These are phyloP conservation scores for Bubo bubo DNA, from an alignment of 2,113 vertebrate genomes.

Conservation along the genomic window DNA sequence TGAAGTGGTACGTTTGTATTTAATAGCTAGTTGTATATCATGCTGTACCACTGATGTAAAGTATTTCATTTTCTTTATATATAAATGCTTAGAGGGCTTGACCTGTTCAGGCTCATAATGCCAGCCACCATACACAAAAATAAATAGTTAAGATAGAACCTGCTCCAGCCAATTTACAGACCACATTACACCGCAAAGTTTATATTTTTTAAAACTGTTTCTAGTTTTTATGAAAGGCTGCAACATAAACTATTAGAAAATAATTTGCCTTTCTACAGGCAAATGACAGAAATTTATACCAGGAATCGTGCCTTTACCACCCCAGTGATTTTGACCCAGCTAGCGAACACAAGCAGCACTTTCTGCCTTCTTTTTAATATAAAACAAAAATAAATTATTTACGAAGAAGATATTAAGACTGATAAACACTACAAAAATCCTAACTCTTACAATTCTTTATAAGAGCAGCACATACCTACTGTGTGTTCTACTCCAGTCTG, in stretches of 20 bases:
- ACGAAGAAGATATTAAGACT: background rate
- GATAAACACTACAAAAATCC: background rate
- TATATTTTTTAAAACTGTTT: fast-evolving
- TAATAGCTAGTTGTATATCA: background rate
- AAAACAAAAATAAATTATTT: background rate
- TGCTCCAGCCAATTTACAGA: background rate
- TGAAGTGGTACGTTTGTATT: fast-evolving
- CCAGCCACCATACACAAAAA: background rate
- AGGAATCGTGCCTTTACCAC: background rate
- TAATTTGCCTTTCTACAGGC: background rate
- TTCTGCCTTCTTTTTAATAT: background rate
- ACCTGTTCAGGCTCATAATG: background rate
- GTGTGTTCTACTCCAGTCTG: background rate
- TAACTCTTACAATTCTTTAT: background rate
- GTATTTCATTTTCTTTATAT: background rate
- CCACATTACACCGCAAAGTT: background rate
- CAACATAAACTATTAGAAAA: background rate
- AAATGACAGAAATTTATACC: background rate
- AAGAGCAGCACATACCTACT: background rate
- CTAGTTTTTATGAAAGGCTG: background rate
- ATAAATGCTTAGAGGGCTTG: background rate
- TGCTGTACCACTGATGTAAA: background rate
- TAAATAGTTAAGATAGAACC: background rate
- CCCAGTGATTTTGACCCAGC: background rate
- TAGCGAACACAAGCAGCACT: background rate